These are phyloP conservation scores for Zaprionus inermis DNA, from an alignment of 1,140 invertebrate genomes.

Conservation along the genomic window DNA sequence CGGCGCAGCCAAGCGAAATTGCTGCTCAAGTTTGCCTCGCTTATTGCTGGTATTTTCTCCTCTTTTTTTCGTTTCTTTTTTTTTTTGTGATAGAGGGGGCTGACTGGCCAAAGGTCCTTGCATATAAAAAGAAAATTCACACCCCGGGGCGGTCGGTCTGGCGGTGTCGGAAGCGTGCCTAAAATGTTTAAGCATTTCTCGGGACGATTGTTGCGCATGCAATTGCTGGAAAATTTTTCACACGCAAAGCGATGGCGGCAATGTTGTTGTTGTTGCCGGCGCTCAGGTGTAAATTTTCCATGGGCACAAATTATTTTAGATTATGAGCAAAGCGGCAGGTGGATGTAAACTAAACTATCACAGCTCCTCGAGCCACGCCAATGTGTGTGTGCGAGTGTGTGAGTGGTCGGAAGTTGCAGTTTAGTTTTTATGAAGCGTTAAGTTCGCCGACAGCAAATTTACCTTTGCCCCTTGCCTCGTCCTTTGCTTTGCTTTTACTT, in stretches of 20 bases:
- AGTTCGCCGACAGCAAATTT: constrained; percentile 41
- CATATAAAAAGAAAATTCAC: constrained; percentile 51
- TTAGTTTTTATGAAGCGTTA: constrained; percentile 75
- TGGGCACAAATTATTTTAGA: constrained; percentile 80
- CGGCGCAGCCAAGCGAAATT: constrained; percentile 51
- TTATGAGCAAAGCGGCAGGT: constrained; percentile 56
- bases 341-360: constrained; percentile 20
- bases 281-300: constrained; percentile 74
- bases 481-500: constrained; percentile 37
- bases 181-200: constrained; percentile 74
- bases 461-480: constrained; percentile 5
- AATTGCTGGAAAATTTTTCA: constrained; percentile 79
- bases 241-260: constrained; percentile 62
- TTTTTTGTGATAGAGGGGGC: neutral
- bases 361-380: neutral
- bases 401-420: constrained; percentile 66
- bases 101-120: constrained; percentile 2
- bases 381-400: no score
- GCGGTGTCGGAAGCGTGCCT: constrained; percentile 69
- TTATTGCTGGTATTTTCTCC: neutral
- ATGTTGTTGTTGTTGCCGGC: neutral
- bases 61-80: neutral
- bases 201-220: constrained; percentile 70
- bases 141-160: constrained; percentile 11
- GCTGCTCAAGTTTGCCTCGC: constrained; percentile 49